Conservation (phyloP, 2,797 vertebrate genomes). For the Pteropus rufus region DNA sequence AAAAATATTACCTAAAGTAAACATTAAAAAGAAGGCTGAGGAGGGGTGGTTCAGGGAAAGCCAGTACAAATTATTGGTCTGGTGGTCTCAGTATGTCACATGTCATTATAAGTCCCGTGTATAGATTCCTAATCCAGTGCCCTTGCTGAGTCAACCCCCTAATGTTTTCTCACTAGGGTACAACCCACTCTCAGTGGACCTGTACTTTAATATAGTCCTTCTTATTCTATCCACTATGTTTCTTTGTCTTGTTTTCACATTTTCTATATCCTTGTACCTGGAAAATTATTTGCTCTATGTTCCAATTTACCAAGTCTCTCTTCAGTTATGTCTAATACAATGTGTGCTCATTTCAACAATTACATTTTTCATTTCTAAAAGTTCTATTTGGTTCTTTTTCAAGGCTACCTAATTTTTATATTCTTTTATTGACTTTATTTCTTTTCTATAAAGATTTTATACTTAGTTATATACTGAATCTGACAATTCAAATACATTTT, state of each 20-base stretch:
- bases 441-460: not conserved
- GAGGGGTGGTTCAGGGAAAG: not conserved
- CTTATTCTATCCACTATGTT: not conserved
- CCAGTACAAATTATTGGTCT: not conserved
- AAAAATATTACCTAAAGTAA: not conserved
- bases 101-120: not conserved
- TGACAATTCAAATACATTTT: not conserved
- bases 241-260: not conserved
- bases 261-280: not conserved
- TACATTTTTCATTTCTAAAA: not conserved
- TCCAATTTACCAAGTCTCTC: not conserved
- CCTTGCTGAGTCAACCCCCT: not conserved
- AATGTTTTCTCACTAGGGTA: not conserved
- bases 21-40: not conserved
- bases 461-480: not conserved
- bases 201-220: not conserved
- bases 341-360: not conserved
- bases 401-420: not conserved
- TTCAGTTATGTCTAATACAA: not conserved
- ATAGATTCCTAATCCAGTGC: not conserved
- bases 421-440: not conserved
- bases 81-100: not conserved
- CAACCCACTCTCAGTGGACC: not conserved
- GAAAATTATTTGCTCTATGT: not conserved
- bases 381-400: not conserved